Evolutionary conservation across 1,140 invertebrate species (phyloP), one percentile per base, ranked within the genome.

Genomic region (Drosophila gunungcola): DNA sequence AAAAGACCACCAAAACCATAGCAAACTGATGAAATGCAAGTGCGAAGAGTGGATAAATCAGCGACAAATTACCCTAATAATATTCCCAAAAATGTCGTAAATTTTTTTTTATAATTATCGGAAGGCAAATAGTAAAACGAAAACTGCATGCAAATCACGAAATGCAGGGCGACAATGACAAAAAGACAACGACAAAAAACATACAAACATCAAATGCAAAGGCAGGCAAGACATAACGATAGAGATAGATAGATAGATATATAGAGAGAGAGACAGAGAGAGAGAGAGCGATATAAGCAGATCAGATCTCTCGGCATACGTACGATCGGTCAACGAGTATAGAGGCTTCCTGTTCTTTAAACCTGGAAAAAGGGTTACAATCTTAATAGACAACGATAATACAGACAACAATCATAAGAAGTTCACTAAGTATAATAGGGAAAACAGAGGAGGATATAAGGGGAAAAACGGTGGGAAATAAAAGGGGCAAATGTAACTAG

Each of bases 261-360:
- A 57, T 48, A 73, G 36, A 61, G 38, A 63, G 39, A 54, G 32
- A 49, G n/a, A 62, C n/a, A 38, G 42, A 51, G 21, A 62, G 13
- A 49, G 25, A 61, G 39, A 67, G 43, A 52, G 55, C 56, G 29
- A 46, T 57, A 56, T 73, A 49, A 78, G 41, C 34, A 72, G 65
- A 74, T 54, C 73, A 68, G 64, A 70, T 54, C 73, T 52, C 74
- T 79, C 79, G 67, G 79, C 82, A 92, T 97, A 97, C 96, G 95
- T 97, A 96, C 96, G 96, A 95, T 96, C 96, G 94, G 93, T 97
- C 96, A 94, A 96, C 94, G 93, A 96, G 95, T 93, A 95, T 94
- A 86, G 95, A 90, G 79, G 91, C 95, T 94, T 97, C 96, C 92
- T 95, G 95, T 93, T 97, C 96, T 96, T 96, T 96, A 95, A 96